A percentile compares a stretch with the other conserved stretches of the same genome.
Evolutionary conservation across 2,113 vertebrate species (phyloP).

Genomic region (Lepus americanus): DNA sequence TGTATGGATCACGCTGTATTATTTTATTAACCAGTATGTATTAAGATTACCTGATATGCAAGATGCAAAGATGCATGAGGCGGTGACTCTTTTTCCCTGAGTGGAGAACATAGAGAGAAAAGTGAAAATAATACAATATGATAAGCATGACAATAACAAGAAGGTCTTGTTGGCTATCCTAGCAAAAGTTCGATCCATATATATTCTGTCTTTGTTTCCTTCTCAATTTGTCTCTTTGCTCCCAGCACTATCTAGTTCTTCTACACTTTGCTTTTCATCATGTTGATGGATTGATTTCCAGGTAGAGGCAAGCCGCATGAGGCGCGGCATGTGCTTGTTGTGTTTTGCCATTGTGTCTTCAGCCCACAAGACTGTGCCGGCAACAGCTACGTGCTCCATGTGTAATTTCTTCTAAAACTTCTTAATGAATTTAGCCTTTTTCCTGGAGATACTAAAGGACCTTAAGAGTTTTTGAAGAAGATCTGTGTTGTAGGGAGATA

Average conservation of each 20-base stretch:
- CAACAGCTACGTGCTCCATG: not conserved
- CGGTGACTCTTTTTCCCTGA: not conserved
- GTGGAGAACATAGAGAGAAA: not conserved
- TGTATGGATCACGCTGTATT: not conserved
- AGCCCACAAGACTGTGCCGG: not conserved
- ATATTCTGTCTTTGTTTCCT: not conserved
- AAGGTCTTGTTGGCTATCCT: not conserved
- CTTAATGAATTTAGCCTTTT: not conserved
- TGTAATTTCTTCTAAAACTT: not conserved
- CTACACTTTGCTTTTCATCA: not conserved
- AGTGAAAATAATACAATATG: not conserved
- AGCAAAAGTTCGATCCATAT: not conserved
- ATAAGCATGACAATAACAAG: not conserved
- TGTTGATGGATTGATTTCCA: not conserved
- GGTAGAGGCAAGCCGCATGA: not conserved
- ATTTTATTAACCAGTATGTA: not conserved
- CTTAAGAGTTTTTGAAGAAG: not conserved
- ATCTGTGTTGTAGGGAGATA: not conserved
- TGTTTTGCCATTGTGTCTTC: not conserved
- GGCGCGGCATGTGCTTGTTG: accelerated
- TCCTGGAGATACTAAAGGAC: not conserved
- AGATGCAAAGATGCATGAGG: not conserved
- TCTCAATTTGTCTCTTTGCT: not conserved
- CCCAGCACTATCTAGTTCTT: not conserved
- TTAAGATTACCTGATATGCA: not conserved